Base-by-base conservation (phyloP, 1,140 invertebrate species). In the Pinna nobilis region DNA sequence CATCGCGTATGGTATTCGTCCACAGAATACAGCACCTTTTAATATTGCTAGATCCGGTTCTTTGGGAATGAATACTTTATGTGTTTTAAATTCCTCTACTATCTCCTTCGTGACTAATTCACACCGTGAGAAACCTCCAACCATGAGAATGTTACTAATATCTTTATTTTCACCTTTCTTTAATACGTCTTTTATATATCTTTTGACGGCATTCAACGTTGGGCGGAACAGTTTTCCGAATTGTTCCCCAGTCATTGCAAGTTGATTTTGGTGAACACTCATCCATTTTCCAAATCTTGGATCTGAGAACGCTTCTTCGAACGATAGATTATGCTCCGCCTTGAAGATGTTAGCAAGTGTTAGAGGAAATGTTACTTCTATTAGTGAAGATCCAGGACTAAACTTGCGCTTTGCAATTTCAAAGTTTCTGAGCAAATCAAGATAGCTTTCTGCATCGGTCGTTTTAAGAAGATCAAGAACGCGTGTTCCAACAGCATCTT, bases 11-110 rank as follows among this genome's bases (percentile, higher is more conserved):
- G 68, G 68, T 18, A 30, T 23, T 11, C 64, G 59, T 28, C 69
- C 33, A 44, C 55, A 70, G 30, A 70, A 32, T 1, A 64, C 69
- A 11, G 69, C 47, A 11, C 69, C 69, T 37, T 70, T 70, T 6
- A 70, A 23, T 5, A 70, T 60, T 0, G 69, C 59, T 15, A 70
- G 28, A 18, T 41, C 69, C 7, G 69, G 39, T 20, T 70, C 69
- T 5, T 13, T 23, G 2, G 69, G 69, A 25, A 64, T 37, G 20
- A 44, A 35, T 1, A 70, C 59, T 3, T 61, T 61, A 9, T 39
- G 15, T 15, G n/a, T 37, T 15, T 28, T 18, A 51, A 63, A 70
- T 1, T 25, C 7, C 9, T 55, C 44, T 41, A 20, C n/a, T 3
- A 70, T 41, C 7, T 23, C 33, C 1, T 39, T 50, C 0, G 47